Evolutionary conservation across 2,888 invertebrate species (phyloP), one percentile per base, ranked within the genome.

Genomic region (Morpho deidamia): DNA sequence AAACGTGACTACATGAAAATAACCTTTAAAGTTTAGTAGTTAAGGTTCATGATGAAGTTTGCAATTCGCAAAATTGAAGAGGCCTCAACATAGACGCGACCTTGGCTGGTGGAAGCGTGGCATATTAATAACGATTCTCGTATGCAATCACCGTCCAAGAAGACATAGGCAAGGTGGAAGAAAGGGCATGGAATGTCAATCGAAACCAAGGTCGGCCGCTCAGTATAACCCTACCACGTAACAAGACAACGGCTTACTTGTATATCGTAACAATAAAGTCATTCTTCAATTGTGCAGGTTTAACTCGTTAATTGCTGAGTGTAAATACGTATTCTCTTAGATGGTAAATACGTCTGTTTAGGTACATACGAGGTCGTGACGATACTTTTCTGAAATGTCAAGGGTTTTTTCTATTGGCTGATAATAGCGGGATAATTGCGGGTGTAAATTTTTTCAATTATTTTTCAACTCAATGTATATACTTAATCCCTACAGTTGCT

Each of bases 161-260:
- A 85, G 82, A 84, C 78, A 79, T 82, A 80, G 77, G 67, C 77
- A 79, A 78, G 81, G 82, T 84, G 83, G 87, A 86, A 83, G 87
- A 88, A 88, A 88, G 86, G 86, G 82, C 87, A 84, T 78, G 83
- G 83, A 78, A 83, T 84, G 83, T 78, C 78, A 82, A 75, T 65
- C 71, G 71, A 56, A 55, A 58, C 71, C 83, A 85, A 87, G 85
- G 86, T 73, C 79, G 65, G 62, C 77, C 68, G 63, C 72, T 72
- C 62, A 23, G 66, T 77, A 78, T 78, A 74, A 80, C 51, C 71
- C 77, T 57, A 60, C 74, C 61, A 65, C 66, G 66, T 72, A 60
- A 58, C 66, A 66, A 66, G 63, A 49, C 59, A 55, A 44, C 55
- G 38, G 38, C 49, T 12, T 35, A 43, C 56, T 43, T 55, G 48